Base-by-base conservation (phyloP, 2,113 vertebrate species). In the Tachysurus fulvidraco region DNA sequence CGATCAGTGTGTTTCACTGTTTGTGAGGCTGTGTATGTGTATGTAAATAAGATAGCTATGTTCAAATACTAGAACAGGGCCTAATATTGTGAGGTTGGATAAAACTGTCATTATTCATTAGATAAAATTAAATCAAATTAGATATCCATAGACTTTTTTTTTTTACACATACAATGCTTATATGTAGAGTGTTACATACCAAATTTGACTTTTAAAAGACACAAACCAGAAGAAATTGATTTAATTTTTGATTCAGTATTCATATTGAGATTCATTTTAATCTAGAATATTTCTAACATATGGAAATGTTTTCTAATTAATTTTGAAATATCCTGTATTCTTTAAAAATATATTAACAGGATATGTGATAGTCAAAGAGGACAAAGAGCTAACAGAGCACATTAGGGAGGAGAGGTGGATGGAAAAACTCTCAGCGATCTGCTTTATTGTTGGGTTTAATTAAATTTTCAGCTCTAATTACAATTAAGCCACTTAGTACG, bases 401-500 rank as follows among this genome's bases (percentile, higher is more conserved):
- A 88, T 89, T 69, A 87, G 87, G 60, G 85, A 78, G 44, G 83
- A 79, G 57, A 73, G 54, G 79, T 52, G 64, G 84, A 89, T 89
- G 81, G 86, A 90, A 84, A 91, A 85, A 91, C 85, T 89, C 54
- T 89, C 92, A 88, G 91, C 41, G 88, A 93, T 93, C 93, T 92
- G 91, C 91, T 92, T 95, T 93, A 95, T 95, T 95, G 94, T 95
- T 93, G 93, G 91, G 89, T 93, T 95, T 95, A 95, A 96, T 96
- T 94, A 94, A 94, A 95, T 96, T 96, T 96, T 95, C 94, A 94
- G 94, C 93, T 94, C 93, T 96, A 94, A 96, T 96, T 96, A 95
- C 94, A 95, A 96, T 96, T 95, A 95, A 95, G 94, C 93, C 95
- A 95, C 95, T 96, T 95, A 96, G 95, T 94, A 95, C 92, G 94